Evolutionary conservation across 2,113 vertebrate genomes (phyloP).

Genomic region (Sphaerodactylus townsendi): DNA sequence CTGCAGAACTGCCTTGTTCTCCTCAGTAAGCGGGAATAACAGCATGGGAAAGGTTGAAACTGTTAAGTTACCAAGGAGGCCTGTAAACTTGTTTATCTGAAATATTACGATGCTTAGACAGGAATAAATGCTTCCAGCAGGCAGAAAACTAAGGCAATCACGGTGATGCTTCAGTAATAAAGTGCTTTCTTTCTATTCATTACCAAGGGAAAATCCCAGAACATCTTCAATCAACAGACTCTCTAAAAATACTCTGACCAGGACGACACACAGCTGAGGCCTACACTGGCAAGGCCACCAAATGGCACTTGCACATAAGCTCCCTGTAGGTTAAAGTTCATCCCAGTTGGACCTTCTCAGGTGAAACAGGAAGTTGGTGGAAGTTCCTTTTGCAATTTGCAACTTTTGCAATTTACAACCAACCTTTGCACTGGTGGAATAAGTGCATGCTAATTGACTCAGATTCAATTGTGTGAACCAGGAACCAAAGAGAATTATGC

Average conservation of each 20-base stretch:
- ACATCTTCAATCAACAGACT: not conserved
- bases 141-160: not conserved
- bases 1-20: constrained; percentile 44
- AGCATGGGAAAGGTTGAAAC: not conserved
- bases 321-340: not conserved
- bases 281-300: constrained; percentile 21
- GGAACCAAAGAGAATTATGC: not conserved
- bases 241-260: not conserved
- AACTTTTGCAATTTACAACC: not conserved
- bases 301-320: not conserved
- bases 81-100: constrained; percentile 22
- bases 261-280: constrained; percentile 50
- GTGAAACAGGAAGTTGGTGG: not conserved
- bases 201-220: constrained; percentile 1
- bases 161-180: not conserved
- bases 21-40: constrained; percentile 26
- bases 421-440: not conserved
- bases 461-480: not conserved
- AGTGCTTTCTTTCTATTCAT: constrained; percentile 7
- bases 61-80: not conserved
- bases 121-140: not conserved
- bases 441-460: not conserved
- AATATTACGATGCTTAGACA: not conserved
- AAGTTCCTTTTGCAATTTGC: not conserved
- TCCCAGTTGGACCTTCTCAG: not conserved